Base-by-base conservation (phyloP, 2,888 invertebrate genomes). In the Thera obeliscata region DNA sequence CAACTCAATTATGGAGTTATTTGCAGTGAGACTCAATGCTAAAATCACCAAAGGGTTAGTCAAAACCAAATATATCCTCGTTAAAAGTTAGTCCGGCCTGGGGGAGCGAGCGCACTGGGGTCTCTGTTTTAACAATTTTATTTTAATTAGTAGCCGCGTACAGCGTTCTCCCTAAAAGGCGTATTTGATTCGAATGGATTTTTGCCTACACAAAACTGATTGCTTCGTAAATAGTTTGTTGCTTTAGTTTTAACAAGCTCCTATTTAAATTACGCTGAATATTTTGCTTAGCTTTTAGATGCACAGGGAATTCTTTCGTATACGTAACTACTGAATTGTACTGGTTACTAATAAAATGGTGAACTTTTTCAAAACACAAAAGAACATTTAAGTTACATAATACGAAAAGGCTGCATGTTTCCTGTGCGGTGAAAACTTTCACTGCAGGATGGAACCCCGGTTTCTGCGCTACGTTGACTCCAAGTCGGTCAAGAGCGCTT, bases 61-160 rank as follows among this genome's bases (percentile, higher is more conserved):
- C 85, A 88, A 90, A 92, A 90, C 89, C 91, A 90, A 92, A 93
- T 91, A 93, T 89, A 93, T 93, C 90, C 93, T 93, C 93, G 92
- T 93, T 93, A 93, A 93, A 93, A 93, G 91, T 93, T 93, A 86
- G 90, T 82, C 90, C 83, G 86, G 85, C 75, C 73, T 81, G 83
- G 82, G 84, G 81, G 65, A 69, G 61, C 56, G 60, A 78, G 84
- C 82, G 81, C 81, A 77, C 82, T 78, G 79, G 76, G 78, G 81
- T 74, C 84, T 85, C 84, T 87, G 90, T 90, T 92, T 93, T 89
- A 91, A 90, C 91, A 90, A 90, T 92, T 93, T 93, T 91, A 88
- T 93, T 93, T 92, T 92, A 93, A 93, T 93, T 92, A 93, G 92
- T 87, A 89, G 80, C 89, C 86, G 86, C 86, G 82, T 82, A 81